Conservation (phyloP, 2,797 vertebrate genomes). For the Trichosurus vulpecula region DNA sequence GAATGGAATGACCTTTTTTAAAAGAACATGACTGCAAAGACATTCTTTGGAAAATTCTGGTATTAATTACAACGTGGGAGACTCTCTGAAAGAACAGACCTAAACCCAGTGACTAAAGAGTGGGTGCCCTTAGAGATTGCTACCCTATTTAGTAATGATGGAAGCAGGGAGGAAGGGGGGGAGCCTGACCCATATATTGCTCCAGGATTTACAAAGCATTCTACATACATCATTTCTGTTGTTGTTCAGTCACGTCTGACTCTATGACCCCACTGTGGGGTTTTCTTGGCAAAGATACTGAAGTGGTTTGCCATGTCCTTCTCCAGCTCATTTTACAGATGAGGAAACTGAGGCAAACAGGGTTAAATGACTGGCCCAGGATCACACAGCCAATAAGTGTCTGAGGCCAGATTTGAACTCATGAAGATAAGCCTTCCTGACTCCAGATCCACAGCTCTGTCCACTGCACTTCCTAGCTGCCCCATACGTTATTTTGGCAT, state of each 20-base stretch:
- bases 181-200: too few species aligned
- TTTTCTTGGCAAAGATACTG: too few species aligned
- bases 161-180: not conserved
- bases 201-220: not conserved
- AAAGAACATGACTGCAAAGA: not conserved
- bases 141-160: not conserved
- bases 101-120: not conserved
- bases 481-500: not conserved
- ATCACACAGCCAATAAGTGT: too few species aligned
- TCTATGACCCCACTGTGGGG: not conserved
- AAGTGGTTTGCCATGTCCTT: not conserved
- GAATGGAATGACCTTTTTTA: too few species aligned
- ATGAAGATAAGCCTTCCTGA: not conserved
- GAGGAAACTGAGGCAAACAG: not conserved
- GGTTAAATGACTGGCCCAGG: too few species aligned
- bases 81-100: not conserved
- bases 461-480: not conserved
- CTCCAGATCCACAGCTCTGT: not conserved
- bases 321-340: not conserved
- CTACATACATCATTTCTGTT: not conserved
- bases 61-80: not conserved
- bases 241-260: not conserved
- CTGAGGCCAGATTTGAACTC: too few species aligned
- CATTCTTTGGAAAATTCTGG: not conserved
- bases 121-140: not conserved